Percentiles rank a stretch among this genome's conserved stretches.
Conservation (phyloP, 2,888 invertebrate species). For the Achlya flavicornis region DNA sequence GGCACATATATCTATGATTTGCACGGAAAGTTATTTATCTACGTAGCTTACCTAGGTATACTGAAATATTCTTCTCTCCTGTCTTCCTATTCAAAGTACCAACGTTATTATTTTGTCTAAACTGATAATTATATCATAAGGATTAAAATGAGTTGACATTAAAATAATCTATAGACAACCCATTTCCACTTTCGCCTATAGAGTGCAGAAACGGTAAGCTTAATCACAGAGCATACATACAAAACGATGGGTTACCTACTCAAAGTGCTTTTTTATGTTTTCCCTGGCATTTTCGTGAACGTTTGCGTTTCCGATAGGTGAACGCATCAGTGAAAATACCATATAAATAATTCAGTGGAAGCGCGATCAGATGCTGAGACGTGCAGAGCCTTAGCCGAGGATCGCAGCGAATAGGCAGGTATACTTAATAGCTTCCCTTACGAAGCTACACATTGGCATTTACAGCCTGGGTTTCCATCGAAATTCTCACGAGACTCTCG, state of each 20-base stretch:
- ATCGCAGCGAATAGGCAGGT: slow-evolving; percentile 21
- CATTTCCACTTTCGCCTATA: no score
- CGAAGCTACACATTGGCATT: slow-evolving; percentile 14
- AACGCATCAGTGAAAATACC: slow-evolving; percentile 62
- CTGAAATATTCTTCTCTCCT: no score
- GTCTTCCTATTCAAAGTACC: no score
- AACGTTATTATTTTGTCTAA: not conserved
- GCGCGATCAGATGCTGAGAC: slow-evolving; percentile 37
- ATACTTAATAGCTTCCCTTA: slow-evolving; percentile 32
- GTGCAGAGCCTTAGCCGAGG: slow-evolving; percentile 18
- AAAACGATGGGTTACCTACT: slow-evolving; percentile 20
- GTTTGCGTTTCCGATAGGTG: slow-evolving; percentile 54
- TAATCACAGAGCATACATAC: slow-evolving; percentile 15
- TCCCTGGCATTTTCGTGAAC: slow-evolving; percentile 45
- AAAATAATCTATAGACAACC: no score
- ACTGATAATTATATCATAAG: no score
- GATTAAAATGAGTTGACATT: no score
- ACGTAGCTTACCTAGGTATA: no score
- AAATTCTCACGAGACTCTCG: slow-evolving; percentile 30
- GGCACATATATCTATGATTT: no score
- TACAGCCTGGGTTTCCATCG: slow-evolving; percentile 20
- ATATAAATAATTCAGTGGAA: slow-evolving; percentile 63
- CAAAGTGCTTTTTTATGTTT: slow-evolving; percentile 61
- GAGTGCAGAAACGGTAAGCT: not conserved
- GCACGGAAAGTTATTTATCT: no score